A percentile compares a stretch with the other conserved stretches of the same genome.
These are phyloP conservation scores for Melanophora roralis DNA, from an alignment of 2,888 invertebrate genomes.

Conservation along the genomic window DNA sequence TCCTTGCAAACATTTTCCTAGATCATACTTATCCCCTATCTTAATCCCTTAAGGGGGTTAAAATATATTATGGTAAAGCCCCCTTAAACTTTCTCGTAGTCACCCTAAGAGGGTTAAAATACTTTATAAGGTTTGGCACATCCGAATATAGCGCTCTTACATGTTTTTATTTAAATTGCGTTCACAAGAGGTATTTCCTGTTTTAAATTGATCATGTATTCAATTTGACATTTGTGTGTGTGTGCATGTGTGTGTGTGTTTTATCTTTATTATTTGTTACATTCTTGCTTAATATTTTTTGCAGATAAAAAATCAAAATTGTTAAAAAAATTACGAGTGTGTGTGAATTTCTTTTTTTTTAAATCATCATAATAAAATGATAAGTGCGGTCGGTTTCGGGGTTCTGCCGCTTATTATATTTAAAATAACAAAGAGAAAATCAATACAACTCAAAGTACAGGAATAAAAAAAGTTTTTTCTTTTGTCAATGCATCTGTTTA, in stretches of 20 bases:
- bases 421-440: not conserved
- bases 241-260: constrained; percentile 29
- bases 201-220: constrained; percentile 71
- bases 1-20: too few relatives aligned
- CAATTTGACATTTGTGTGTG: constrained; percentile 22
- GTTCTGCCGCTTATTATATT: constrained; percentile 72
- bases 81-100: too few relatives aligned
- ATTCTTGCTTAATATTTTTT: constrained; percentile 27
- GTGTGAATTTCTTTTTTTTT: constrained; percentile 66
- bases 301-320: constrained; percentile 31
- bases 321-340: constrained; percentile 66
- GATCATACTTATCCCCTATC: too few relatives aligned
- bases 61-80: too few relatives aligned
- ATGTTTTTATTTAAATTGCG: constrained; percentile 56
- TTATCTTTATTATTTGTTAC: constrained; percentile 40
- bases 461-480: not conserved
- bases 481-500: constrained; percentile 1
- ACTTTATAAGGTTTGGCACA: too few relatives aligned
- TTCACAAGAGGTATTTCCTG: constrained; percentile 72
- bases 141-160: too few relatives aligned
- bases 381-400: constrained; percentile 70
- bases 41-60: too few relatives aligned
- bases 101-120: too few relatives aligned
- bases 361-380: constrained; percentile 73
- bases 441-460: not conserved